These are phyloP conservation scores for Heliopora coerulea DNA, from an alignment of 92 coral and sea anemone species.

Conservation along the genomic window DNA sequence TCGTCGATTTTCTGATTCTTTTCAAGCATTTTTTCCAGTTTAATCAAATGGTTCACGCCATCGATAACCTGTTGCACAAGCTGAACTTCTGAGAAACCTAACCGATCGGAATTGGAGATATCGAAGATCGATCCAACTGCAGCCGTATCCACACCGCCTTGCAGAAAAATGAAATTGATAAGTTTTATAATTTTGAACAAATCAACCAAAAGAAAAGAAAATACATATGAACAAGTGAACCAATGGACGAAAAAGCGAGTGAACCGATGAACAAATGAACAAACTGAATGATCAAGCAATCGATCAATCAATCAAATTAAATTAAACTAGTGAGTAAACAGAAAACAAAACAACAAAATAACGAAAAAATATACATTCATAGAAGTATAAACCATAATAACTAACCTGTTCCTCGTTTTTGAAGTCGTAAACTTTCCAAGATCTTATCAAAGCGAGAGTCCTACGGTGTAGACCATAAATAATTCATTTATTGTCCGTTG, in stretches of 20 bases:
- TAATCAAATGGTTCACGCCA: conserved; percentile 91
- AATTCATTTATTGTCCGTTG: background rate
- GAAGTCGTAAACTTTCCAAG: conserved; percentile 73
- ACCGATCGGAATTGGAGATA: conserved; percentile 97
- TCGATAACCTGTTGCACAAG: conserved; percentile 95
- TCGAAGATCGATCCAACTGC: conserved; percentile 95
- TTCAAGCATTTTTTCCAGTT: conserved; percentile 88
- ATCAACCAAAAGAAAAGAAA: background rate
- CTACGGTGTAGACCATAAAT: conserved; percentile 32
- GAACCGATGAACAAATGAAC: background rate
- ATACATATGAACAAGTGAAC: background rate
- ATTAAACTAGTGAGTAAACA: background rate
- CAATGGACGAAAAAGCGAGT: background rate
- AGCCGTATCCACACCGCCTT: conserved; percentile 99
- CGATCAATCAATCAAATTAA: background rate
- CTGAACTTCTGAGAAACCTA: conserved; percentile 94
- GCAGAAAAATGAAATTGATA: background rate
- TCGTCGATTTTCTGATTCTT: conserved; percentile 76
- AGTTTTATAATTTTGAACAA: background rate
- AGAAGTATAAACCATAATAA: too few species aligned
- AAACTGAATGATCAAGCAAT: background rate
- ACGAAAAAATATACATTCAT: too few species aligned
- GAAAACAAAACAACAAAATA: background rate
- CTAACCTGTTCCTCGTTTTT: conserved; percentile 93
- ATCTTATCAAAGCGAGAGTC: conserved; percentile 75